Base-by-base conservation (phyloP, 2,797 vertebrate species). In the Melanotaenia trifasciata region DNA sequence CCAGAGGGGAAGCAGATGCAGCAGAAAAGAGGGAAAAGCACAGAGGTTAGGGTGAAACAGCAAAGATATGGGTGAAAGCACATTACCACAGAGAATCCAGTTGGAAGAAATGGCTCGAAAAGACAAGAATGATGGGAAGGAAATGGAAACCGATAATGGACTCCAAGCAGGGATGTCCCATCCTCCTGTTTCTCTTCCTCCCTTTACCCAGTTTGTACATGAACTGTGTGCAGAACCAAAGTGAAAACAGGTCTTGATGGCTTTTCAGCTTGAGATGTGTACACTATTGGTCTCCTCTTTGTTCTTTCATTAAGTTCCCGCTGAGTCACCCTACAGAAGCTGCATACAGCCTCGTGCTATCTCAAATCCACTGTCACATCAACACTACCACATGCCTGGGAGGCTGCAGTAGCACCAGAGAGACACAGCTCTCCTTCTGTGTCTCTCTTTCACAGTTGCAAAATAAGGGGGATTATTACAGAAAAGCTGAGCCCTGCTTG, bases 81-180 rank as follows among this genome's bases (percentile, higher is more conserved):
- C 77, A 87, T 73, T 67, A 70, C 79, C 78, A 72, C 63, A 59
- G 81, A 83, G 72, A 73, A 73, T 76, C 72, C 70, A 64, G 75
- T 72, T 81, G 84, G 72, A 80, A 83, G 78, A 83, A 86, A 77
- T 82, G 76, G 45, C 59, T 67, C 77, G 77, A 72, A 87, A 85
- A 85, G 75, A 82, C 74, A 61, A 64, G 70, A 75, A 69, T 65
- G 85, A 89, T 76, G 80, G 80, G 66, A 74, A 68, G 74, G 81
- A 85, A 84, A 87, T 82, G 59, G 80, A 83, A 81, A 64, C 72
- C 75, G 78, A 79, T 88, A 90, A 90, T 89, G 76, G 85, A 85
- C 71, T 72, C 67, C 70, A 61, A 77, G 50, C 75, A 61, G 51
- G 13, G 67, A 62, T 61, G 68, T 61, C 59, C 51, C 18, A 22